These are phyloP conservation scores for Pseudachorutes palmiensis DNA, from an alignment of 1,140 invertebrate genomes.

Conservation along the genomic window DNA sequence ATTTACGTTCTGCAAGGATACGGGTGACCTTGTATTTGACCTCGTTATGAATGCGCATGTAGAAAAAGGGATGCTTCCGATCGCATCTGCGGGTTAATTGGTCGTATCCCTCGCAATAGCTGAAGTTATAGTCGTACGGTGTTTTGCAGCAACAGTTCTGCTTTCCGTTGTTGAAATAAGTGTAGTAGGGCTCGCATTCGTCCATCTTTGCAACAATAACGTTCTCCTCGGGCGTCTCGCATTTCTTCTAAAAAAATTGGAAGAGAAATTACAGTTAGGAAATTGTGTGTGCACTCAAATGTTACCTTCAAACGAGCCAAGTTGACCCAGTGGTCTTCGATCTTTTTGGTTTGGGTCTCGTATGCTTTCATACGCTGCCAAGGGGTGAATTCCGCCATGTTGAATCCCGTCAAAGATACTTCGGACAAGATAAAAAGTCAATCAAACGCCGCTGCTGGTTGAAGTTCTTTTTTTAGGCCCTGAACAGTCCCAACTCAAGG, in stretches of 20 bases:
- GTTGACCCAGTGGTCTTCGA: constrained; percentile 24
- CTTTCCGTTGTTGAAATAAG: constrained; percentile 37
- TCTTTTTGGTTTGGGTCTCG: constrained; percentile 27
- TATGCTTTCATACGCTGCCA: constrained; percentile 29
- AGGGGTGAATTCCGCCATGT: constrained; percentile 27
- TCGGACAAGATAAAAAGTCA: background rate
- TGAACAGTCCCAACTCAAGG: too few relatives aligned
- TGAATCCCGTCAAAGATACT: background rate
- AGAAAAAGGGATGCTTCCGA: constrained; percentile 31
- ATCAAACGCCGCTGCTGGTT: background rate
- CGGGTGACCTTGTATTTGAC: constrained; percentile 10
- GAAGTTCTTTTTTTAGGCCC: background rate
- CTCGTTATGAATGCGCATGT: constrained; percentile 33
- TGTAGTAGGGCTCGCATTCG: constrained; percentile 18
- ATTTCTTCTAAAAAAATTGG: constrained; percentile 3
- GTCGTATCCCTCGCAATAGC: constrained; percentile 33
- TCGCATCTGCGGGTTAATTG: constrained; percentile 29
- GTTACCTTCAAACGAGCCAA: constrained; percentile 15
- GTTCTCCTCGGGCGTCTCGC: constrained; percentile 3
- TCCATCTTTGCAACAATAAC: background rate
- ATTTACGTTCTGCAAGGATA: background rate
- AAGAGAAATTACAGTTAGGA: too few relatives aligned
- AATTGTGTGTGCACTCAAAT: background rate
- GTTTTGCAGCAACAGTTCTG: constrained; percentile 34
- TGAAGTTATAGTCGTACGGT: constrained; percentile 33